Evolutionary conservation across 2,797 vertebrate species (phyloP).

Genomic region (Sebastes ruberrimus): DNA sequence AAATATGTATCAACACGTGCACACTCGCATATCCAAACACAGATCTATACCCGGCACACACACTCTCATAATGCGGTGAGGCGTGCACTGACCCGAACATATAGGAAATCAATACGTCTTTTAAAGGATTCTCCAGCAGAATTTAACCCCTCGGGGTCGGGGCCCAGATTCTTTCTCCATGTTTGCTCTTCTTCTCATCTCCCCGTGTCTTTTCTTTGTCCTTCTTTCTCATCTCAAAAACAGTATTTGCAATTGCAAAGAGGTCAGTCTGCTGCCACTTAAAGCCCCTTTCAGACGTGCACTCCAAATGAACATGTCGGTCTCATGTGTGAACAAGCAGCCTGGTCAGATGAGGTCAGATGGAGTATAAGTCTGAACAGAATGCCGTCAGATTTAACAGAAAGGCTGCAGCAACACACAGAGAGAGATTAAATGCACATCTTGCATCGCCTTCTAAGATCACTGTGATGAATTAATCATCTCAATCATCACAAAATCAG

Average conservation of each 20-base stretch:
- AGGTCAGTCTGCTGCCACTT: not conserved
- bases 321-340: not conserved
- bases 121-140: slow-evolving; percentile 13
- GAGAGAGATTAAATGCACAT: not conserved
- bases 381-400: not conserved
- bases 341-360: not conserved
- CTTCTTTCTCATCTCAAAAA: not conserved
- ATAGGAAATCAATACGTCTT: slow-evolving; percentile 38
- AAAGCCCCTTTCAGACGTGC: not conserved
- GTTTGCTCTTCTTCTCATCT: not conserved
- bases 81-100: not conserved
- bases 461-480: not conserved
- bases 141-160: not conserved
- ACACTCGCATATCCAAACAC: not conserved
- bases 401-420: not conserved
- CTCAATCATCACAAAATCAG: not conserved
- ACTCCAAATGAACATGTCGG: not conserved
- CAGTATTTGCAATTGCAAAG: not conserved
- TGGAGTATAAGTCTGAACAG: too few relatives aligned
- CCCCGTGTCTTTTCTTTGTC: not conserved
- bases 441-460: not conserved
- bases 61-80: not conserved
- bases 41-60: not conserved
- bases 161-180: not conserved
- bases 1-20: not conserved